phyloP scores from a whole-genome alignment of 2,888 invertebrate species.

The Choreutis nemorana region DNA sequence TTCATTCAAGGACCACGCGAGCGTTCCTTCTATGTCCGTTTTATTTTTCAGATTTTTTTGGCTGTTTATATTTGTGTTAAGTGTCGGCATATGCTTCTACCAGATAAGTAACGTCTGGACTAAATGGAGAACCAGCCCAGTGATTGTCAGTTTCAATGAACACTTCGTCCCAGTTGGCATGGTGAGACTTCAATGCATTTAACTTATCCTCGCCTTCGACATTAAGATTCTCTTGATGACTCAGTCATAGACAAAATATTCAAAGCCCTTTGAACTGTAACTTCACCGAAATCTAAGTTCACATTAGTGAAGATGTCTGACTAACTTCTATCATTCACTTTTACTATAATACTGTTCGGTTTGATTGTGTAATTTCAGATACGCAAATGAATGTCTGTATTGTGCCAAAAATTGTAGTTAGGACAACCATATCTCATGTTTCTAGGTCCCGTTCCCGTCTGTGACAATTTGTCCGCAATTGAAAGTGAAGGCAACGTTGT shows the following conservation, averaged over 20 bases:
- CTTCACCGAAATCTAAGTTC: neutral
- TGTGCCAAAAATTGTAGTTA: neutral
- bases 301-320: neutral
- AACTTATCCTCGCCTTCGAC: neutral
- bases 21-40: neutral
- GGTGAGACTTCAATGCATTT: slow-evolving; percentile 13
- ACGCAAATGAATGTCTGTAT: neutral
- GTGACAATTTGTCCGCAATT: slow-evolving; percentile 30
- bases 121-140: slow-evolving; percentile 30
- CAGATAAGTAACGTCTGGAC: slow-evolving; percentile 23
- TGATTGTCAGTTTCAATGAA: slow-evolving; percentile 31
- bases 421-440: neutral
- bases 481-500: slow-evolving; percentile 16
- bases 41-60: slow-evolving; percentile 24
- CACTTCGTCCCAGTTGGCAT: slow-evolving; percentile 20
- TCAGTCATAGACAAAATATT: no score
- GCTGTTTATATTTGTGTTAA: slow-evolving; percentile 22
- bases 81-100: slow-evolving; percentile 19
- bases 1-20: neutral
- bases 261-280: no score
- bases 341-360: neutral
- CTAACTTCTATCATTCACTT: neutral
- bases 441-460: slow-evolving; percentile 32
- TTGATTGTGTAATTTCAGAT: neutral
- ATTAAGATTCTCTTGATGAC: neutral